Percentiles rank a stretch among this genome's conserved stretches.
Conservation (phyloP, 2,888 invertebrate species). For the Agrotis exclamationis region DNA sequence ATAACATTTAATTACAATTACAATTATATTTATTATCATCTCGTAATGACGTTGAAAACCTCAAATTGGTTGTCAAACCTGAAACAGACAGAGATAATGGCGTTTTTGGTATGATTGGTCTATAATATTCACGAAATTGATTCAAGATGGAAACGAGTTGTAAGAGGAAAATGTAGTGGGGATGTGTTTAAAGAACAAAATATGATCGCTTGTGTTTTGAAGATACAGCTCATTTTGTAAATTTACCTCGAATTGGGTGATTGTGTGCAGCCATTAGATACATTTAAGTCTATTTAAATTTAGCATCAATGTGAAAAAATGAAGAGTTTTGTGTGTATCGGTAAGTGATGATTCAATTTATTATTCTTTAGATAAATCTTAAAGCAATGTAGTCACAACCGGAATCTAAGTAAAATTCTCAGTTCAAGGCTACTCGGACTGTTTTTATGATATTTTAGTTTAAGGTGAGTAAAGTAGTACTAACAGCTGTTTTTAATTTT, state of each 20-base stretch:
- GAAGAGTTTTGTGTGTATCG: constrained; percentile 43
- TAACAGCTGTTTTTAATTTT: background rate
- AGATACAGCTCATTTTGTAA: constrained; percentile 51
- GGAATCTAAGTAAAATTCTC: constrained; percentile 11
- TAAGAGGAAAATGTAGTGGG: constrained; percentile 58
- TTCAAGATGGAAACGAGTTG: constrained; percentile 54
- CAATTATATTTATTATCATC: constrained; percentile 4
- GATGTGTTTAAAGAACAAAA: constrained; percentile 44
- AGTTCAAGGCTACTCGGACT: constrained; percentile 32
- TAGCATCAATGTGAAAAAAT: constrained; percentile 38
- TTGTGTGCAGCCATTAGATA: constrained; percentile 33
- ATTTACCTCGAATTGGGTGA: constrained; percentile 51
- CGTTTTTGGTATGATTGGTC: constrained; percentile 9
- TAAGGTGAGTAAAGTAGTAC: background rate
- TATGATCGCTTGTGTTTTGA: constrained; percentile 36
- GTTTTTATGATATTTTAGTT: background rate
- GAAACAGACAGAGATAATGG: constrained; percentile 21
- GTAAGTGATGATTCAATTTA: constrained; percentile 44
- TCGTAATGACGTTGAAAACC: constrained; percentile 17
- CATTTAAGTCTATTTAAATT: constrained; percentile 11
- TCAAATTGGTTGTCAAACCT: constrained; percentile 33
- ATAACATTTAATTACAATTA: constrained; percentile 10
- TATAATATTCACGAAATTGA: constrained; percentile 34
- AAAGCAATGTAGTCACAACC: background rate
- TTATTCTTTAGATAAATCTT: background rate